phyloP scores from a whole-genome alignment of 2,797 vertebrate genomes.

The Molossus alvarezi region DNA sequence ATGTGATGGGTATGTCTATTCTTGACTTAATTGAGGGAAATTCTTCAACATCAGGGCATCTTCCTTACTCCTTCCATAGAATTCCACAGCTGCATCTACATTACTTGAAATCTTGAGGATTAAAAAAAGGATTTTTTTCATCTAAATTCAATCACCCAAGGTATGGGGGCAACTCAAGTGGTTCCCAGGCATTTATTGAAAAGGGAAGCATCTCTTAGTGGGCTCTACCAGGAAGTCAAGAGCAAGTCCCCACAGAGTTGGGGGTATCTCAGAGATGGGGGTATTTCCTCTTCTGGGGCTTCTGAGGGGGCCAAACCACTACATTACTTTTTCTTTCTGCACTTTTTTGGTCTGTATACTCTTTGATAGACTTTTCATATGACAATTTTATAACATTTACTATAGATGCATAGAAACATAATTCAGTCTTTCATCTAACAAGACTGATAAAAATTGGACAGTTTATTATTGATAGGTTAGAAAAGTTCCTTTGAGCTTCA shows the following conservation, averaged over 20 bases:
- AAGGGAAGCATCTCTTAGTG: conserved; percentile 2
- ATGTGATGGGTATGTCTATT: neutral
- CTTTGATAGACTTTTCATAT: conserved; percentile 19
- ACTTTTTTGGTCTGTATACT: neutral
- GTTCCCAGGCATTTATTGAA: conserved; percentile 27
- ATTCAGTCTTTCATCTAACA: conserved; percentile 34
- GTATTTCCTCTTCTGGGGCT: neutral
- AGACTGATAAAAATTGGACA: neutral
- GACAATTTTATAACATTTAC: neutral
- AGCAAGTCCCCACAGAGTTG: neutral
- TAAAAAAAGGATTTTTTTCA: neutral
- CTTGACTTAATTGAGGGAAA: conserved; percentile 16
- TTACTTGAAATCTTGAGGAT: conserved; percentile 28
- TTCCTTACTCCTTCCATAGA: neutral
- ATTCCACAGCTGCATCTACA: neutral
- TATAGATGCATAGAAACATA: conserved; percentile 10
- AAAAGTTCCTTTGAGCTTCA: conserved; percentile 25
- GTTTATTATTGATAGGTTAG: conserved; percentile 23
- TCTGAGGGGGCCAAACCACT: neutral
- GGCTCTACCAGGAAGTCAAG: conserved; percentile 1
- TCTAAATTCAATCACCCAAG: conserved; percentile 21
- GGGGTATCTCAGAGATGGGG: neutral
- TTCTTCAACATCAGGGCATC: neutral
- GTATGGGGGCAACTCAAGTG: neutral
- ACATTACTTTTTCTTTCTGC: neutral